Base-by-base conservation (phyloP, 2,797 vertebrate genomes). In the Okamejei kenojei region DNA sequence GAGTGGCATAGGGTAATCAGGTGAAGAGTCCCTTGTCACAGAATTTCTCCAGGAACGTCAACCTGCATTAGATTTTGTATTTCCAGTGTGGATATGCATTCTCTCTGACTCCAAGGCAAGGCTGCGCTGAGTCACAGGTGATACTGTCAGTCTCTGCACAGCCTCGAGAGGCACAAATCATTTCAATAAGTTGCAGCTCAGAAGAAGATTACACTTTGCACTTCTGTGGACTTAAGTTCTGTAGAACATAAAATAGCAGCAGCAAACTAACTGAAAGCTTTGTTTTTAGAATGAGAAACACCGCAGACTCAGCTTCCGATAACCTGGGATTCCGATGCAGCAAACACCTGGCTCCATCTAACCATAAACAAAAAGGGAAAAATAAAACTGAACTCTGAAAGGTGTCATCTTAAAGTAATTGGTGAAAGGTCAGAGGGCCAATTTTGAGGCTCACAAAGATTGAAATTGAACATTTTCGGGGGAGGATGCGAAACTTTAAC, bases 271-370 rank as follows among this genome's bases (percentile, higher is more conserved):
- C 35, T 21, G 65, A 7, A 17, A 38, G 58, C 0, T 58, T 29
- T 54, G 26, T 29, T 61, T 0, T 6, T 94, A 99, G 98, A 95
- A 99, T 99, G 99, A 98, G 98, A 74, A 99, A 99, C 95, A 99
- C 99, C 0, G 98, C 98, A 0, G 99, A 99, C 95, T 99, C 98
- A 0, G 98, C 98, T 92, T 99, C 99, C 0, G 99, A 99, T 95
- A 99, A 99, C 96, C 96, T 99, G 93, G 97, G 99, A 93, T 99
- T 99, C 95, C 98, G 98, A 93, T 99, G 98, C 4, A 98, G 97
- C 93, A 95, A 96, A 0, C 84, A 94, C 8, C 0, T 74, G 21
- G 68, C 26, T 73, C 45, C 71, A 29, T 45, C 90, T 76, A 38
- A 17, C 11, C 65, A 73, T 21, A 58, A 76, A 29, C 71, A 92